Conservation (phyloP, 1,140 invertebrate genomes). For the Chelonus insularis region DNA sequence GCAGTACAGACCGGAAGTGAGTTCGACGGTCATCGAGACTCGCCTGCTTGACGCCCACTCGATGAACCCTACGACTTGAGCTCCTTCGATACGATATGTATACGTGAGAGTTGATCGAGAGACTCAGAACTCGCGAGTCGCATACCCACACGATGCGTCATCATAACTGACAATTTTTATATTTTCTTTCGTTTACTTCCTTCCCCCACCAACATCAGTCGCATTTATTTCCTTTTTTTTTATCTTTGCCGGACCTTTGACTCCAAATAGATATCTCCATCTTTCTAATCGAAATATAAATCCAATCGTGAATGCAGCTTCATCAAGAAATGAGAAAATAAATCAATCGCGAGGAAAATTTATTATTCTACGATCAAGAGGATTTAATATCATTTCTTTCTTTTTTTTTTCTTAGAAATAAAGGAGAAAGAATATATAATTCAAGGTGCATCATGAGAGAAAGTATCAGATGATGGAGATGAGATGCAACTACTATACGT, state of each 20-base stretch:
- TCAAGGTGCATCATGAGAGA: neutral
- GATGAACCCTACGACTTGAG: conserved; percentile 15
- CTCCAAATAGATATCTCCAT: too few species aligned
- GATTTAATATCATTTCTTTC: neutral
- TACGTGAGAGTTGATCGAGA: conserved; percentile 18
- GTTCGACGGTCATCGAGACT: conserved; percentile 27
- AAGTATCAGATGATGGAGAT: neutral
- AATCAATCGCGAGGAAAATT: neutral
- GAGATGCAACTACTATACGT: conserved; percentile 3
- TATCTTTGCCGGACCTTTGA: too few species aligned
- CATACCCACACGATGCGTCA: conserved; percentile 20
- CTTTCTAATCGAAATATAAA: too few species aligned
- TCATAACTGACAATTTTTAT: conserved; percentile 17
- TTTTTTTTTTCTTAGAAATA: too few species aligned
- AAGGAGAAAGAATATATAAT: too few species aligned
- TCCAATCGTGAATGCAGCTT: too few species aligned
- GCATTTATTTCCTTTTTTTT: too few species aligned
- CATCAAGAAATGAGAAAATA: neutral
- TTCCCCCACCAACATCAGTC: neutral
- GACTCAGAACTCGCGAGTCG: conserved; percentile 2
- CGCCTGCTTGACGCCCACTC: conserved; percentile 13
- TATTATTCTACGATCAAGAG: neutral
- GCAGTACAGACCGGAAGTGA: conserved; percentile 26
- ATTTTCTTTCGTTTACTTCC: conserved; percentile 6
- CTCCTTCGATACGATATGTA: conserved; percentile 2